Evolutionary conservation across 2,888 invertebrate genomes (phyloP), one percentile per base, ranked within the genome.

Genomic region (Xylocampa areola): DNA sequence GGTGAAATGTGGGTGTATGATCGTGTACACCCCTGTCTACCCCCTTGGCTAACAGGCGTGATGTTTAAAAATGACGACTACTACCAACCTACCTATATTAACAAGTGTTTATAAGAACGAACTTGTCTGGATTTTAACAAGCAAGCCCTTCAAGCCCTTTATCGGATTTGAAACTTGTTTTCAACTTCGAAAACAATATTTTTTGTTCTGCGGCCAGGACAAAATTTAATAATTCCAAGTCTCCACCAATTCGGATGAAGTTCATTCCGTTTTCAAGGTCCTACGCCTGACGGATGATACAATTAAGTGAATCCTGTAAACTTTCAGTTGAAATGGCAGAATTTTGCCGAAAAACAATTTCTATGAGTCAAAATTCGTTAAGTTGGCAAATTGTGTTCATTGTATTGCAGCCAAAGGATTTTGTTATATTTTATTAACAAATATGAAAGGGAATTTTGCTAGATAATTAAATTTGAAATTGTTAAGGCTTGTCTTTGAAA

Each of bases 291-390:
- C 62, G 40, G 66, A 77, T 77, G 74, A 79, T 76, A 80, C 70
- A 79, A 79, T 80, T 77, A 80, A 79, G 76, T 65, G 60, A 76
- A 73, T 69, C 68, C 47, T 27, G 43, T 33, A 61, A 80, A 79
- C 66, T 80, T 80, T 74, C 54, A 49, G 54, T 59, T 63, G 37
- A 40, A 60, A 53, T 32, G 54, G 50, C 39, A 40, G 61, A 69
- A 71, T 60, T 65, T 68, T 60, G 58, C 59, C 52, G 52, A 59
- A 57, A 57, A 61, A 58, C 45, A 59, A 69, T 65, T 62, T 59
- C 53, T 59, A 40, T 45, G 44, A 44, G 43, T 51, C 43, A 29
- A 49, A 41, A 40, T 54, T 66, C 45, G 45, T 54, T 19, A 43
- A 61, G 47, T 71, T 69, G 7, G 41, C 19, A 53, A 71, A 62